phyloP scores from a whole-genome alignment of 2,888 invertebrate species.

The Pardosa pseudoannulata region DNA sequence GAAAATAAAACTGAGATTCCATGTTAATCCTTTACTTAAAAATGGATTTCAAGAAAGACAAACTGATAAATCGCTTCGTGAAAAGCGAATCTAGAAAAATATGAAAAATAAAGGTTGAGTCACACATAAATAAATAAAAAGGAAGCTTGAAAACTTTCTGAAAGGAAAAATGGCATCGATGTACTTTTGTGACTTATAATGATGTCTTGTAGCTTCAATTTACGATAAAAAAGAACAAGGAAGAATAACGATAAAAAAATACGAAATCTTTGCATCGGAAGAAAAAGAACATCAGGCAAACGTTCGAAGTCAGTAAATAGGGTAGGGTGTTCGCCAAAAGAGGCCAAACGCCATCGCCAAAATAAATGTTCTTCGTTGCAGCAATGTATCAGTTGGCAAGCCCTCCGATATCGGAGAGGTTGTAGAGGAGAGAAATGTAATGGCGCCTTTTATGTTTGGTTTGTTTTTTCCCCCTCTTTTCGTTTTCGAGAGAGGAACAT shows the following conservation, averaged over 20 bases:
- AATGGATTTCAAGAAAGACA: background rate
- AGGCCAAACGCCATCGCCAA: slow-evolving; percentile 23
- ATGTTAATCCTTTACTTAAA: slow-evolving; percentile 19
- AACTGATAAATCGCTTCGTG: slow-evolving; percentile 32
- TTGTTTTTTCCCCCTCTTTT: background rate
- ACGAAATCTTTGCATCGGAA: background rate
- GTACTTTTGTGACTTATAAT: slow-evolving; percentile 44
- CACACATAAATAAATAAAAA: slow-evolving; percentile 15
- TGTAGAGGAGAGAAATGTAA: background rate
- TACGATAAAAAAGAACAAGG: slow-evolving; percentile 9
- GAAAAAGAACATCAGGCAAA: too few species aligned
- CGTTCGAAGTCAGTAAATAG: background rate
- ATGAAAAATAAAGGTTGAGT: slow-evolving; percentile 6
- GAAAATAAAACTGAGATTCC: background rate
- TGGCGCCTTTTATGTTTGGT: slow-evolving; percentile 18
- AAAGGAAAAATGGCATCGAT: slow-evolving; percentile 11
- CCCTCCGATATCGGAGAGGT: background rate
- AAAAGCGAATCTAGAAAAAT: slow-evolving; percentile 10
- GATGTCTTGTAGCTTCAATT: slow-evolving; percentile 28
- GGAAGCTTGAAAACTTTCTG: slow-evolving; percentile 1
- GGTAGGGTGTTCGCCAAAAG: background rate
- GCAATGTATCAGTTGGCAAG: slow-evolving; percentile 15
- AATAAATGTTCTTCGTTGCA: slow-evolving; percentile 14
- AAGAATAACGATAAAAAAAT: background rate
- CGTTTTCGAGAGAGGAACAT: slow-evolving; percentile 3